Conservation (phyloP, 2,888 invertebrate genomes). For the Synergus japonicus region DNA sequence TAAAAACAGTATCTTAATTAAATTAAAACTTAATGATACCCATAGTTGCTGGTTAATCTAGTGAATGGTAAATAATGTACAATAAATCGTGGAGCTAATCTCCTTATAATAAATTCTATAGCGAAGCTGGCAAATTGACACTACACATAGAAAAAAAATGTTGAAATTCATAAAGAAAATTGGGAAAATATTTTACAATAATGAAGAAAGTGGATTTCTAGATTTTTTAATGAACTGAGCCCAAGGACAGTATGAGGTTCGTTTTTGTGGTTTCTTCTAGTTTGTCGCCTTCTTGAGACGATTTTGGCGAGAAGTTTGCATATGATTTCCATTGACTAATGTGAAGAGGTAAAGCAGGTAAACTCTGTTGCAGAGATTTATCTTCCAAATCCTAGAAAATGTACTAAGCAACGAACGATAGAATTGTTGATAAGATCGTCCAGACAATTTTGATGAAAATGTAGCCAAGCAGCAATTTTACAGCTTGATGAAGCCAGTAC, state of each 20-base stretch:
- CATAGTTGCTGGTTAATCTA: conserved; percentile 4
- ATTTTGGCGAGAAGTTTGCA: neutral
- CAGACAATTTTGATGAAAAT: conserved; percentile 67
- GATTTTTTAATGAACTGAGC: neutral
- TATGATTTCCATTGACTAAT: neutral
- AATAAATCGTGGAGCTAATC: conserved; percentile 30
- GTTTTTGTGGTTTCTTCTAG: neutral
- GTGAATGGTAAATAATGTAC: conserved; percentile 46
- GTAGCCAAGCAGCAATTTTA: conserved; percentile 69
- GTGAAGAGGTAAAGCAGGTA: neutral
- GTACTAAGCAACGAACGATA: conserved; percentile 44
- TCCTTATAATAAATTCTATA: neutral
- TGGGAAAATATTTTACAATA: neutral
- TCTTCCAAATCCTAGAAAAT: conserved; percentile 2
- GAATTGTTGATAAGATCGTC: conserved; percentile 59
- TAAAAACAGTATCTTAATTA: conserved; percentile 49
- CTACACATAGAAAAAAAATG: neutral
- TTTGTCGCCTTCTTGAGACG: neutral
- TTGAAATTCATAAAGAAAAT: neutral
- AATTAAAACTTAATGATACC: conserved; percentile 28
- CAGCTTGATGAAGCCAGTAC: conserved; percentile 74
- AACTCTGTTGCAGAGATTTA: neutral
- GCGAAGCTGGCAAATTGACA: neutral
- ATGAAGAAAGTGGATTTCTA: neutral
- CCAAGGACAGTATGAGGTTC: neutral